Conservation (phyloP, 2,113 vertebrate species). For the Cebus imitator region DNA sequence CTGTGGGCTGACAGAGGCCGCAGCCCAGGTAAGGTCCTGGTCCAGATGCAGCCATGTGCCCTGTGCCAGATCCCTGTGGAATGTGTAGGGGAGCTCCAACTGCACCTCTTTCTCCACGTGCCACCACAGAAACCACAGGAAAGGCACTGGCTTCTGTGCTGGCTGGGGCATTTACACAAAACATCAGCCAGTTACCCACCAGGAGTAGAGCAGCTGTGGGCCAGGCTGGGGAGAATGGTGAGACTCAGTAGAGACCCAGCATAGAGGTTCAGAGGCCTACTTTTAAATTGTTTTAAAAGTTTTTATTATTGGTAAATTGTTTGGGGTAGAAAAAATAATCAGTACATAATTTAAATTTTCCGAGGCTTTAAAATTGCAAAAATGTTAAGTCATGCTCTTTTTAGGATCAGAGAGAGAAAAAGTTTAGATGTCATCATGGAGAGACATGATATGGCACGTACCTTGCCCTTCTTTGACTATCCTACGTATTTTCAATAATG, state of each 20-base stretch:
- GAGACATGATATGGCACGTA: not conserved
- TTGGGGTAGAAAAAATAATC: not conserved
- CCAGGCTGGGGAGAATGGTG: not conserved
- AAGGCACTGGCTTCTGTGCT: not conserved
- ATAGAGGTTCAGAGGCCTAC: not conserved
- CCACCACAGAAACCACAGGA: not conserved
- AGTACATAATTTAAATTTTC: not conserved
- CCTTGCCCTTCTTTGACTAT: not conserved
- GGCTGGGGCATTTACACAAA: not conserved
- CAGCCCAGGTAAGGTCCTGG: slow-evolving; percentile 91
- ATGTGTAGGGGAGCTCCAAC: accelerated
- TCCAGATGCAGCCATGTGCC: too few species aligned
- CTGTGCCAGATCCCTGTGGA: not conserved
- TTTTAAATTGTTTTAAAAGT: not conserved
- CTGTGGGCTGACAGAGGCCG: slow-evolving; percentile 97
- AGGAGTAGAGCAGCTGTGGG: not conserved
- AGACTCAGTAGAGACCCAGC: too few species aligned
- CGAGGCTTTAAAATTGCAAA: slow-evolving; percentile 15
- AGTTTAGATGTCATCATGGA: not conserved
- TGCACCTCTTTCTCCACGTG: not conserved
- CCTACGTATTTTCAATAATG: not conserved
- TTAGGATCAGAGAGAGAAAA: not conserved
- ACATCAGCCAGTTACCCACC: not conserved
- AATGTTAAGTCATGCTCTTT: not conserved
- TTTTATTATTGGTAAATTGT: not conserved